Evolutionary conservation across 2,797 vertebrate species (phyloP).

Genomic region (Notolepis coatsorum): DNA sequence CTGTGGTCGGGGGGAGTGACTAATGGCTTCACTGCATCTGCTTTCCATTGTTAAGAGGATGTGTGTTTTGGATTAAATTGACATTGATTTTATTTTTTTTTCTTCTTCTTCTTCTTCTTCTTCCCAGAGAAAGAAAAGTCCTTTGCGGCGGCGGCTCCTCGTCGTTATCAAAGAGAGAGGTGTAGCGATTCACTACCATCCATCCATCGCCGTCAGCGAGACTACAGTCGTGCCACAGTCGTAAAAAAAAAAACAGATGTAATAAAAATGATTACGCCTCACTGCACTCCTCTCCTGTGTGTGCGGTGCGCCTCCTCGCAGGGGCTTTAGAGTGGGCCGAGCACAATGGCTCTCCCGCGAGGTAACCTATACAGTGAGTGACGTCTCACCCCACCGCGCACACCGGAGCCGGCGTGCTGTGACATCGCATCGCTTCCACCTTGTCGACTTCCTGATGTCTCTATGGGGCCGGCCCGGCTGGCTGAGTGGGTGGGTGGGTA

Average conservation of each 20-base stretch:
- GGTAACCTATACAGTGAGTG: slow-evolving; percentile 73
- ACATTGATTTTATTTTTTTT: slow-evolving; percentile 75
- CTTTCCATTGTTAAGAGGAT: slow-evolving; percentile 79
- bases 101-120: not conserved
- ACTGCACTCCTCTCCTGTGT: slow-evolving; percentile 32
- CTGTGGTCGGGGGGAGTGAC: slow-evolving; percentile 35
- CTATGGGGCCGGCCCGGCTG: slow-evolving; percentile 48
- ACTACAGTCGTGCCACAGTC: slow-evolving; percentile 53
- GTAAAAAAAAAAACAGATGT: slow-evolving; percentile 67
- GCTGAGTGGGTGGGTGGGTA: not conserved
- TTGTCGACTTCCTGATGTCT: slow-evolving; percentile 73
- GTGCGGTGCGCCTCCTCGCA: not conserved
- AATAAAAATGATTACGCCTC: slow-evolving; percentile 56
- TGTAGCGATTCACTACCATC: slow-evolving; percentile 56
- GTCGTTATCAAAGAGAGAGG: slow-evolving; percentile 50
- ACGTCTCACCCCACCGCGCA: slow-evolving; percentile 59
- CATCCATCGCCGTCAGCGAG: slow-evolving; percentile 48
- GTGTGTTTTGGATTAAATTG: slow-evolving; percentile 79
- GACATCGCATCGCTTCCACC: slow-evolving; percentile 74
- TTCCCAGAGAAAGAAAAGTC: slow-evolving; percentile 57
- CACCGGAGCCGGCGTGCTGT: slow-evolving; percentile 56
- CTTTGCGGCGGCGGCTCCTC: slow-evolving; percentile 56
- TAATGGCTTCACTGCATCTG: slow-evolving; percentile 75
- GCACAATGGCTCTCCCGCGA: slow-evolving; percentile 52
- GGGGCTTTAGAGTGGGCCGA: slow-evolving; percentile 35